Evolutionary conservation across 1,140 invertebrate species (phyloP).

Genomic region (Probaryconus sp.): DNA sequence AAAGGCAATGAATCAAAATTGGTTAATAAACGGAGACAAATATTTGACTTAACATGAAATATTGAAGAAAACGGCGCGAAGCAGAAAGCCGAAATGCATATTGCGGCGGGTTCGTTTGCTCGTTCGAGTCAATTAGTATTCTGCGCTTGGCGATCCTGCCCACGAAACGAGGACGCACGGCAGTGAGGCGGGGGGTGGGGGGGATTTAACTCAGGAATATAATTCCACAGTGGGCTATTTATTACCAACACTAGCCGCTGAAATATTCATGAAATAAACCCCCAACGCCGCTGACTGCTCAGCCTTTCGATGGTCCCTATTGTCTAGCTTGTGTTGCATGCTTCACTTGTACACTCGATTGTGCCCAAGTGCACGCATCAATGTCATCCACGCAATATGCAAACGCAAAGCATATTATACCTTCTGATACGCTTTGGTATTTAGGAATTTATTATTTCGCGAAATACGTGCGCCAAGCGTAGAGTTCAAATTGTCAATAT

Average conservation of each 20-base stretch:
- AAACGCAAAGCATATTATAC: conserved; percentile 47
- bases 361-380: conserved; percentile 56
- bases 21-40: conserved; percentile 48
- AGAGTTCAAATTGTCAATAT: conserved; percentile 3
- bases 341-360: conserved; percentile 50
- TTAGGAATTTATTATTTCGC: conserved; percentile 19
- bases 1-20: conserved; percentile 44
- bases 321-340: conserved; percentile 50
- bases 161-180: conserved; percentile 49
- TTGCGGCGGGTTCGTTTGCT: conserved; percentile 59
- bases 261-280: conserved; percentile 67
- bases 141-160: conserved; percentile 48
- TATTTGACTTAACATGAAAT: conserved; percentile 56
- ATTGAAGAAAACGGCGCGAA: conserved; percentile 43
- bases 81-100: conserved; percentile 50
- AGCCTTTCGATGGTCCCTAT: conserved; percentile 51
- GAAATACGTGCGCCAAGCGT: neutral
- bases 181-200: neutral
- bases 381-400: conserved; percentile 55
- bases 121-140: conserved; percentile 65
- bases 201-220: conserved; percentile 63
- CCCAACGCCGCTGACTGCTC: conserved; percentile 29
- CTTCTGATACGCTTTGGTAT: conserved; percentile 38
- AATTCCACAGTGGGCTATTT: conserved; percentile 64
- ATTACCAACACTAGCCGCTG: conserved; percentile 64